Evolutionary conservation across 2,888 invertebrate genomes (phyloP), one percentile per base, ranked within the genome.

Genomic region (Andrena chrysosceles): DNA sequence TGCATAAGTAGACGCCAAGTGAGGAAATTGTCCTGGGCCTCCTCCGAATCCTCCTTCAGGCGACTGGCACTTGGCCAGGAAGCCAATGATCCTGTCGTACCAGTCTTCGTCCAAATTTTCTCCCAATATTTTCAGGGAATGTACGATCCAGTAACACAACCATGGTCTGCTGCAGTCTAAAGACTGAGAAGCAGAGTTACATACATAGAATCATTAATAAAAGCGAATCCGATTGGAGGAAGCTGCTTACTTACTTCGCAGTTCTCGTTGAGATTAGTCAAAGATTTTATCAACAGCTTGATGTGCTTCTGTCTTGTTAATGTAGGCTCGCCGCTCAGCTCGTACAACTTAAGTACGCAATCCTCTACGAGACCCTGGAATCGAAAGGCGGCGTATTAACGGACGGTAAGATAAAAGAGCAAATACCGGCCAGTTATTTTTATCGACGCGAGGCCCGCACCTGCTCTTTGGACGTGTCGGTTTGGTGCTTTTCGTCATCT

Each of bases 1-100:
- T 64, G 99, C 99, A 95, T 99, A 99, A 0, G 99, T 99, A 3
- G 99, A 97, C 0, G 99, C 99, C 79, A 99, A 95, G 94, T 99
- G 99, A 26, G 99, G 95, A 90, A 96, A 95, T 94, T 99, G 99
- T 0, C 97, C 96, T 0, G 99, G 99, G 0, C 99, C 99, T 73
- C 99, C 99, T 77, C 97, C 97, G 95, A 98, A 99, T 0, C 99
- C 99, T 54, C 99, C 99, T 64, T 96, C 95, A 13, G 96, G 95
- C 93, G 96, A 96, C 93, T 98, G 98, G 92, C 98, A 98, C 91
- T 95, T 96, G 80, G 90, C 94, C 83, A 97, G 93, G 92, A 97
- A 97, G 68, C 95, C 93, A 20, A 95, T 94, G 77, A 97, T 94
- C 74, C 94, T 94, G 52, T 95, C 94, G 82, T 95, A 94, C 10